Base-by-base conservation (phyloP, 2,113 vertebrate genomes). In the Dromiciops gliroides region DNA sequence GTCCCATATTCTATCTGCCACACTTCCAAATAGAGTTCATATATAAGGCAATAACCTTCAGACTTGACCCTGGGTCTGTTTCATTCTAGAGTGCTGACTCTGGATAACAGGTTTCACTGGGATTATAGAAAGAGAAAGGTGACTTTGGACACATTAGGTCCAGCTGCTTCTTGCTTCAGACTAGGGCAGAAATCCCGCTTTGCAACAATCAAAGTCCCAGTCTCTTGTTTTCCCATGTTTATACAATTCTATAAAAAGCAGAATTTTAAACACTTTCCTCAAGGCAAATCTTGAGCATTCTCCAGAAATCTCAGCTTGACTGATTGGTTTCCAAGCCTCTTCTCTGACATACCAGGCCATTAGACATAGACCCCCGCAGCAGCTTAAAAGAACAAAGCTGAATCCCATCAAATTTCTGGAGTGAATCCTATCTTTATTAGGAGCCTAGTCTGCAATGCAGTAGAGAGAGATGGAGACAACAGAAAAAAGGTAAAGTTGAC, bases 371-470 rank as follows among this genome's bases (percentile, higher is more conserved):
- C 60, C 60, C 53, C 37, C 28, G 0, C 51, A 14, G 53, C 50
- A 94, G 51, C 53, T 75, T 93, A 89, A 93, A 75, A 97, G 28
- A 95, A 8, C 19, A 94, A 51, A 94, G 95, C 67, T 28, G 0
- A 48, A 3, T 9, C 89, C 1, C 60, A 75, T 75, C 37, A 75
- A 75, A 14, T 31, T 60, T 67, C 47, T 16, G 19, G 90, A 96
- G 8, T 92, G 48, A 91, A 48, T 8, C 8, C 10, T 8, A 3
- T 28, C 93, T 97, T 23, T 1, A 50, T 94, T 93, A 89, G 93
- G 96, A 96, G 89, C 2, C 90, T 5, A 1, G 37, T 75, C 31
- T 75, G 60, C 1, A 52, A n/a, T 93, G 28, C 0, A 90, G 48
- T 37, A 37, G 7, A 51, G 9, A 24, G n/a, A 19, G 89, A 48